phyloP scores from a whole-genome alignment of 2,888 invertebrate genomes.

The Brassicogethes aeneus region DNA sequence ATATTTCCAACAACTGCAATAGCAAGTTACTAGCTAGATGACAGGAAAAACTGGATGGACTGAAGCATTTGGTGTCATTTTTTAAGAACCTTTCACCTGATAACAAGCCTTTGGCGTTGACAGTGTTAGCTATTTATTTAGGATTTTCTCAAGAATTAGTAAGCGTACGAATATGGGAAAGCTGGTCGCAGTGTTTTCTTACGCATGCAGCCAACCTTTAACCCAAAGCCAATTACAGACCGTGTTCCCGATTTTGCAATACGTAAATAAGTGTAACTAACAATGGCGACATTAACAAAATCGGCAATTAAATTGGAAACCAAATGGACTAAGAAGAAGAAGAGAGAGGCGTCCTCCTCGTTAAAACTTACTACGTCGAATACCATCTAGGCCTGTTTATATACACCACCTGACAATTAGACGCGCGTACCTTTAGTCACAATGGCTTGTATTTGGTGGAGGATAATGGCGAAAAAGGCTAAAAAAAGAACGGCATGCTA shows the following conservation, averaged over 20 bases:
- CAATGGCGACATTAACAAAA: conserved; percentile 21
- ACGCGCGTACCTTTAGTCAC: conserved; percentile 15
- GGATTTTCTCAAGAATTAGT: too few relatives aligned
- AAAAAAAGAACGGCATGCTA: too few relatives aligned
- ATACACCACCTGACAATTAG: conserved; percentile 18
- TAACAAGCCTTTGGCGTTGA: too few relatives aligned
- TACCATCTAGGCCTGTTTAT: conserved; percentile 14
- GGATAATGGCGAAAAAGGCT: conserved; percentile 18
- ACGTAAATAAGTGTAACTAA: conserved; percentile 5
- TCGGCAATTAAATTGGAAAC: conserved; percentile 17
- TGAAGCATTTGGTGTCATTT: too few relatives aligned
- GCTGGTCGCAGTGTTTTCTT: too few relatives aligned
- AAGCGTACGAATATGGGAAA: too few relatives aligned
- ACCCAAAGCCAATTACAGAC: neutral
- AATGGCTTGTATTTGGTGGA: conserved; percentile 20
- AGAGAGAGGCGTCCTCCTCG: neutral
- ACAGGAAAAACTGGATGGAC: too few relatives aligned
- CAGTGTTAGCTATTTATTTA: too few relatives aligned
- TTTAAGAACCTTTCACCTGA: too few relatives aligned
- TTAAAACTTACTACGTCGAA: conserved; percentile 5
- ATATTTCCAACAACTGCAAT: too few relatives aligned
- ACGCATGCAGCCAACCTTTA: neutral
- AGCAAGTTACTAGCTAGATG: too few relatives aligned
- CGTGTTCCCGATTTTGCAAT: neutral
- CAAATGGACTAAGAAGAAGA: neutral